phyloP scores from a whole-genome alignment of 2,888 invertebrate genomes.

The Pasiphila rectangulata region DNA sequence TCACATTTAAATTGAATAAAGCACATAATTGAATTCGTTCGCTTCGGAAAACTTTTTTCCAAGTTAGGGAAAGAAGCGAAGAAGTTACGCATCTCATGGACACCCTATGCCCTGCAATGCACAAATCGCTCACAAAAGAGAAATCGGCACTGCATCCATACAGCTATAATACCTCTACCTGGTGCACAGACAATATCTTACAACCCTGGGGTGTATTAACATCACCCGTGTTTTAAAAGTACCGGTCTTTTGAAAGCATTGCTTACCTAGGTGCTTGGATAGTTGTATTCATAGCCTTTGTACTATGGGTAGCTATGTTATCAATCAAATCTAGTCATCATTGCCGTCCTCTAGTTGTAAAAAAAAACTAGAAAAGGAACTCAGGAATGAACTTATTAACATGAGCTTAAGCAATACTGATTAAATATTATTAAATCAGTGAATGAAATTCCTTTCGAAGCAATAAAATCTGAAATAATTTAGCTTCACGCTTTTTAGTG shows the following conservation, averaged over 20 bases:
- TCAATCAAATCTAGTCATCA: not conserved
- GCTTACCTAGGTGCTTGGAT: not conserved
- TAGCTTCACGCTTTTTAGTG: no score
- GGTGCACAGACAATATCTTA: not conserved
- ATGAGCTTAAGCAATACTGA: no score
- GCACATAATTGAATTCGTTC: no score
- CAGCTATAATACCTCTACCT: slow-evolving; percentile 15
- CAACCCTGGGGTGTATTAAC: not conserved
- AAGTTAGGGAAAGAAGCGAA: no score
- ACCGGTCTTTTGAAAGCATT: not conserved
- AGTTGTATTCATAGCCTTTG: not conserved
- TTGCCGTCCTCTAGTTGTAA: no score
- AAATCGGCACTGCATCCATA: slow-evolving; percentile 11
- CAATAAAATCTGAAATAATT: no score
- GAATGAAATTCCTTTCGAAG: no score
- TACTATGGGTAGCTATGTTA: not conserved
- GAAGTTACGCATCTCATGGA: not conserved
- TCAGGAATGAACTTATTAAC: no score
- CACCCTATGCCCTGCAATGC: slow-evolving; percentile 11
- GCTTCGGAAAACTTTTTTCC: no score
- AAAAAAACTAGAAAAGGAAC: no score
- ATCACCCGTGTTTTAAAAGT: not conserved
- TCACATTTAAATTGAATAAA: no score
- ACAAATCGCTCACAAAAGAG: slow-evolving; percentile 20
- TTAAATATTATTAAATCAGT: no score